A percentile compares a stretch with the other conserved stretches of the same genome.
These are phyloP conservation scores for Drosophila picticornis DNA, from an alignment of 2,888 invertebrate genomes.

Conservation along the genomic window DNA sequence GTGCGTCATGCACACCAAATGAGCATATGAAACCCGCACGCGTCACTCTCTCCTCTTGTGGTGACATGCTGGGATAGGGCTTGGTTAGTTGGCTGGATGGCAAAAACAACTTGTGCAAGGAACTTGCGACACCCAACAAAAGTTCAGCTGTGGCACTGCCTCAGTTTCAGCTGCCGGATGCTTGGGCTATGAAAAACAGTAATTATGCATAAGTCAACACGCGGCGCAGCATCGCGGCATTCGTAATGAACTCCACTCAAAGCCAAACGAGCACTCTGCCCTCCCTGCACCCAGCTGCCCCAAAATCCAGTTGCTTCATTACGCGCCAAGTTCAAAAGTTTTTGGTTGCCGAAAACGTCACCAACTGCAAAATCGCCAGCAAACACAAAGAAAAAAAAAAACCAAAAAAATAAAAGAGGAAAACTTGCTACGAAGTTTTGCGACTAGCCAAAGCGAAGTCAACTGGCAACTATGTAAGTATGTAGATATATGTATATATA, in stretches of 20 bases:
- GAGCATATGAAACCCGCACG: slow-evolving; percentile 68
- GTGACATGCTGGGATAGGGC: neutral
- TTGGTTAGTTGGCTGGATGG: slow-evolving; percentile 22
- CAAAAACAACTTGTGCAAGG: slow-evolving; percentile 46
- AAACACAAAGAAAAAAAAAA: slow-evolving; percentile 24
- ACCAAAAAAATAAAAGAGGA: slow-evolving; percentile 1
- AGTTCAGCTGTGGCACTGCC: neutral
- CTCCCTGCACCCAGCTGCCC: neutral
- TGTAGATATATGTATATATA: slow-evolving; percentile 1
- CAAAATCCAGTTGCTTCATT: slow-evolving; percentile 41
- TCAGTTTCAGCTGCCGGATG: slow-evolving; percentile 3
- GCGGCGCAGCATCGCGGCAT: slow-evolving; percentile 72
- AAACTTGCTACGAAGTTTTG: slow-evolving; percentile 61
- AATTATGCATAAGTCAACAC: slow-evolving; percentile 80
- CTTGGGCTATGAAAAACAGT: slow-evolving; percentile 66
- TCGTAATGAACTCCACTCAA: slow-evolving; percentile 80
- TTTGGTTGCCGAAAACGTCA: slow-evolving; percentile 79
- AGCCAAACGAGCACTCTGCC: slow-evolving; percentile 74
- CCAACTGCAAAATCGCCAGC: slow-evolving; percentile 66
- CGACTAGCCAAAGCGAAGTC: slow-evolving; percentile 34
- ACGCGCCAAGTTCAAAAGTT: slow-evolving; percentile 72
- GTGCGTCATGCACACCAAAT: slow-evolving; percentile 78
- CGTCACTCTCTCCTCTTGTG: neutral
- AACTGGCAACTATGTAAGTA: slow-evolving; percentile 46
- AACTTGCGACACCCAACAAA: slow-evolving; percentile 38